Evolutionary conservation across 2,797 vertebrate species (phyloP).

Genomic region (Xenentodon cancila): DNA sequence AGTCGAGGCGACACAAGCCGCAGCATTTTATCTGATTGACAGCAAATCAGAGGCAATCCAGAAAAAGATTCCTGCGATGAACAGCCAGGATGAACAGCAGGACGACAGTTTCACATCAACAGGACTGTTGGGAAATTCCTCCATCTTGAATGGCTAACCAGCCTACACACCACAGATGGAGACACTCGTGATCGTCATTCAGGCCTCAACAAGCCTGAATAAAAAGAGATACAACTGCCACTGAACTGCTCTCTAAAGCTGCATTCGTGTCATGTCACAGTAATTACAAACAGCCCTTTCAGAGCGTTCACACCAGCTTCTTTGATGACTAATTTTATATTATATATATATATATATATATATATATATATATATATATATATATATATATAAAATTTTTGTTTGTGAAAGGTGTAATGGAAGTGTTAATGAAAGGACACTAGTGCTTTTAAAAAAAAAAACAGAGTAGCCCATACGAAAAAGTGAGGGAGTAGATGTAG

Average conservation of each 20-base stretch:
- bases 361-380: too few species aligned
- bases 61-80: constrained; percentile 31
- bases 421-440: too few species aligned
- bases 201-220: constrained; percentile 25
- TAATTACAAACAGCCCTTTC: background rate
- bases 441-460: too few species aligned
- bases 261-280: background rate
- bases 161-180: constrained; percentile 35
- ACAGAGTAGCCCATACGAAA: too few species aligned
- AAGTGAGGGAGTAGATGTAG: too few species aligned
- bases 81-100: constrained; percentile 47
- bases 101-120: constrained; percentile 44
- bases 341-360: too few species aligned
- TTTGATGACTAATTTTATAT: too few species aligned
- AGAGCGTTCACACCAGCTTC: background rate
- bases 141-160: constrained; percentile 53
- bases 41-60: constrained; percentile 43
- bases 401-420: too few species aligned
- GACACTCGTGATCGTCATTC: constrained; percentile 20
- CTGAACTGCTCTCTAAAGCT: background rate
- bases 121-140: constrained; percentile 47
- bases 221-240: constrained; percentile 1
- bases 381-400: too few species aligned
- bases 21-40: constrained; percentile 47
- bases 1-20: constrained; percentile 34